Base-by-base conservation (phyloP, 2,113 vertebrate species). In the Andinoacara biseriatus region DNA sequence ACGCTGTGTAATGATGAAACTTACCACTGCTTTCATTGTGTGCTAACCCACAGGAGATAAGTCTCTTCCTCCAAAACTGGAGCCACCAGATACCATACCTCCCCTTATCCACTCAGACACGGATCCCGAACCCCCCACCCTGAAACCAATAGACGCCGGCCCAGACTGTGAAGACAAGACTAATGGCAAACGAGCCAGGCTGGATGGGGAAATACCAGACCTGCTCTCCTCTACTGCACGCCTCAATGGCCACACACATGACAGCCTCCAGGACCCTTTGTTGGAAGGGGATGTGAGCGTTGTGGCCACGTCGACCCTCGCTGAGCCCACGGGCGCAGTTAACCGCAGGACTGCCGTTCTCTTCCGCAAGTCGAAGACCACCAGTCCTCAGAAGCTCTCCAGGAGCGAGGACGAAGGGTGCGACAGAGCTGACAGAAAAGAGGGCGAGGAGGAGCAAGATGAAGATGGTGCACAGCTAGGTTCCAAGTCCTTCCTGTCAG, bases 401-500 rank as follows among this genome's bases (percentile, higher is more conserved):
- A 95, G 94, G 95, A 96, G 93, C 2, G 69, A 8, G 14, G 86
- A 74, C 0, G 78, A 82, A 6, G 84, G 24, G 1, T 46, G n/a
- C 0, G 89, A 69, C 0, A 9, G 31, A 10, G 72, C 9, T 0
- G 83, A 67, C 7, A 18, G 38, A 4, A 78, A 58, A 56, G 87
- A 86, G 5, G 78, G n/a, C 1, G 74, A 60, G 13, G 78, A 95
- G 91, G 97, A 96, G 84, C 96, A 96, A 85, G 96, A 95, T 75
- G 97, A 96, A 90, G 96, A 96, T 89, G 95, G 93, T 85, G 95
- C 96, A 77, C 97, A 97, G 96, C 96, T 98, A 93, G 97, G 97
- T 85, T 96, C 97, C 95, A 99, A 98, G 95, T 98, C 97, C 93
- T 97, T 99, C 97, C 95, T 99, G 96, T 99, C 98, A 78, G 97